Evolutionary conservation across 2,113 vertebrate species (phyloP), one percentile per base, ranked within the genome.

Genomic region (Gorsachius goisagi): DNA sequence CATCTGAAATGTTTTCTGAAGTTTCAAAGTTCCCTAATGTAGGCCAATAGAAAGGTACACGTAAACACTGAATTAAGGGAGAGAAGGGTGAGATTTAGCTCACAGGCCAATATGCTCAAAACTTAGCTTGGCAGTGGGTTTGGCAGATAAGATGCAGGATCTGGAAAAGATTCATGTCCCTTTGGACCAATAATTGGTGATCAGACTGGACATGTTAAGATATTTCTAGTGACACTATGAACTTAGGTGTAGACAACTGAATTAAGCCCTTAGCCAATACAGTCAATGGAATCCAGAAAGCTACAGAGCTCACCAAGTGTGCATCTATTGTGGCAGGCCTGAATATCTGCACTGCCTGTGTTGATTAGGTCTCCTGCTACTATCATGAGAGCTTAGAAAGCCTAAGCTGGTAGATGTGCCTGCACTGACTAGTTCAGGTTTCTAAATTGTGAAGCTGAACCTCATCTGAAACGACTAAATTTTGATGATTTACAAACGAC

Each of bases 101-200:
- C 49, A n/a, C 9, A 66, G 23, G 56, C 2, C 26, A 80, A 52
- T 1, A 9, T 22, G 37, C 26, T 72, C 13, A 30, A 52, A 83
- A n/a, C 4, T 50, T 15, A n/a, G 1, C 11, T 55, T 24, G 45
- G 14, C 1, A 0, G 6, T 80, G 64, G 7, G 6, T 9, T 26
- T 76, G 58, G 32, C n/a, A 63, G 41, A 24, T 4, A 23, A 39
- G 9, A 32, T 53, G 7, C 9, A 59, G 22, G 17, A 39, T 18
- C 26, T 76, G 37, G 58, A 83, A 67, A 85, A 72, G 7, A 5
- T 7, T 41, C 32, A 2, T 3, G 17, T 47, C 27, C 11, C 27
- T 89, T 58, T 59, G 17, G 26, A 67, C 7, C 16, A 67, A 15
- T 30, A 72, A 53, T 1, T 81, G 30, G 27, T 44, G 13, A 30